phyloP scores from a whole-genome alignment of 2,797 vertebrate species.

The Hydrolagus colliei region DNA sequence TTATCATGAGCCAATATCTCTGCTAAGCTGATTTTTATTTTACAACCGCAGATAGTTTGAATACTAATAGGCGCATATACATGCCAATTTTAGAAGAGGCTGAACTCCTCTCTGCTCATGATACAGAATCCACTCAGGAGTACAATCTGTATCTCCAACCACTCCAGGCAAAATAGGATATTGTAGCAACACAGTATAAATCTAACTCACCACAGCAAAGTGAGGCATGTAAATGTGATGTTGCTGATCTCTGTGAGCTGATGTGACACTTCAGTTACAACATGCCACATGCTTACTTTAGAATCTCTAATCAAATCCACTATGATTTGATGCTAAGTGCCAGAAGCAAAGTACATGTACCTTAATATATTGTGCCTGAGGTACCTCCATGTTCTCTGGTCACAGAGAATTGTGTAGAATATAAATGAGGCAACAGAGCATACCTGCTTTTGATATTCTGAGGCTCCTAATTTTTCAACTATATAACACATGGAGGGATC shows the following conservation, averaged over 20 bases:
- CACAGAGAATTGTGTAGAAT: not conserved
- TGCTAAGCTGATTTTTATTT: not conserved
- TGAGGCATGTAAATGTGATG: not conserved
- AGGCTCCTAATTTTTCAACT: not conserved
- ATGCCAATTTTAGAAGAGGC: not conserved
- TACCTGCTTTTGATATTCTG: not conserved
- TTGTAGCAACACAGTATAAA: not conserved
- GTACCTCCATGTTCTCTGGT: not conserved
- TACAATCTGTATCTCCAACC: not conserved
- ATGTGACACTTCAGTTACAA: not conserved
- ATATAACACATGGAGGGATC: not conserved
- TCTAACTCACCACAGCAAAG: not conserved
- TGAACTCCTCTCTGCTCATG: not conserved
- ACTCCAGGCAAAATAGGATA: constrained; percentile 2
- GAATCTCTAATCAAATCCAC: not conserved
- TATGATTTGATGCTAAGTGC: not conserved
- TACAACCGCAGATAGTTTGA: not conserved
- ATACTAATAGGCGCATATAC: not conserved
- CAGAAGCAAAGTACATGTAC: constrained; percentile 1
- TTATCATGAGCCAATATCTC: not conserved
- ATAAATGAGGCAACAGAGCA: not conserved
- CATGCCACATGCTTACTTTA: not conserved
- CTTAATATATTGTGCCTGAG: not conserved
- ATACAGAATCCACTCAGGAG: not conserved
- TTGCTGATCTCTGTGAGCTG: not conserved